These are phyloP conservation scores for Parazoanthus swiftii DNA, from an alignment of 92 coral and sea anemone species.

Conservation along the genomic window DNA sequence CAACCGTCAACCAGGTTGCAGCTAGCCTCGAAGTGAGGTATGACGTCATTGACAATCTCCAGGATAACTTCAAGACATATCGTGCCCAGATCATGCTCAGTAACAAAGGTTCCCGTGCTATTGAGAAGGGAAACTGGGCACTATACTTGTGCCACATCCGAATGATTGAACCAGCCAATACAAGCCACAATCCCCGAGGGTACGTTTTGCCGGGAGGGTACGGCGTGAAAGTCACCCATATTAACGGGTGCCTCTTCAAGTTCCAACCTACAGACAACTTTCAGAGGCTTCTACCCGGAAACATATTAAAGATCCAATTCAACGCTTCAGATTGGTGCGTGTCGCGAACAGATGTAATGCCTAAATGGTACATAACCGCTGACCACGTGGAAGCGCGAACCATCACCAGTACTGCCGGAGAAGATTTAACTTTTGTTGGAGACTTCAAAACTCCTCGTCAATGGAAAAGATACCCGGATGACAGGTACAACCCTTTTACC, in stretches of 20 bases:
- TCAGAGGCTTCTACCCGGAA: constrained; percentile 59
- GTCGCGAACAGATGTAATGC: constrained; percentile 92
- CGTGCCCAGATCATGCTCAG: constrained; percentile 68
- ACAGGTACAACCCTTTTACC: constrained; percentile 76
- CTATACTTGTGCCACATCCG: constrained; percentile 90
- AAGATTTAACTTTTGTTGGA: constrained; percentile 80
- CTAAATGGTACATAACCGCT: constrained; percentile 90
- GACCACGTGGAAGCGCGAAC: constrained; percentile 88
- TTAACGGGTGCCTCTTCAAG: constrained; percentile 89
- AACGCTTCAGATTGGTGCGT: constrained; percentile 87
- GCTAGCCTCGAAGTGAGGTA: constrained; percentile 79
- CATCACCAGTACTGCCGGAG: constrained; percentile 88
- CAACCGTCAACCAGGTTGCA: constrained; percentile 78
- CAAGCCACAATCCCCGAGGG: constrained; percentile 73
- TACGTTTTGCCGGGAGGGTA: constrained; percentile 77
- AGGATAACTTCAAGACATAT: constrained; percentile 73
- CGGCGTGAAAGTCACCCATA: constrained; percentile 71
- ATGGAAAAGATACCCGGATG: constrained; percentile 81
- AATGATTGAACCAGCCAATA: constrained; percentile 80
- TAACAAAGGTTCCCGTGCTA: constrained; percentile 68
- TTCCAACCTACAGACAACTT: constrained; percentile 79
- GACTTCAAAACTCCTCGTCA: constrained; percentile 65
- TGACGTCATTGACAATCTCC: constrained; percentile 84
- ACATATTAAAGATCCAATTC: constrained; percentile 58
- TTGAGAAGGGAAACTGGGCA: constrained; percentile 79